Evolutionary conservation across 2,113 vertebrate species (phyloP).

Genomic region (Spea bombifrons): DNA sequence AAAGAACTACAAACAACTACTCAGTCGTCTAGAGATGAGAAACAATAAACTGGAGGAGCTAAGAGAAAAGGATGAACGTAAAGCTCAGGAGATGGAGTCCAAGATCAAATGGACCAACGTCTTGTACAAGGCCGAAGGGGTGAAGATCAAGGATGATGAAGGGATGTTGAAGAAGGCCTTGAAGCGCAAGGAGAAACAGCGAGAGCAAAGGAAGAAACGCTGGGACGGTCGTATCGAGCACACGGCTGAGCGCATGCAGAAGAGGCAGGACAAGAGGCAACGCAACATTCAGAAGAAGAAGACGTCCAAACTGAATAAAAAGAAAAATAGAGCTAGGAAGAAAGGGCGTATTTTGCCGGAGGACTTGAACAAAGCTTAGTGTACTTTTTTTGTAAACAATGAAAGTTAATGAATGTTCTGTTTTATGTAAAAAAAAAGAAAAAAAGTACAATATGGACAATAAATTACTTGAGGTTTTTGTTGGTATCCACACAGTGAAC

Average conservation of each 20-base stretch:
- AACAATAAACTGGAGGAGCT: slow-evolving; percentile 78
- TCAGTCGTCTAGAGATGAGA: slow-evolving; percentile 76
- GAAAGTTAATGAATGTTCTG: not conserved
- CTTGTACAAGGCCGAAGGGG: slow-evolving; percentile 87
- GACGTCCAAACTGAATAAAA: slow-evolving; percentile 67
- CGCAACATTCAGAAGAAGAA: slow-evolving; percentile 80
- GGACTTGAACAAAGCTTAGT: slow-evolving; percentile 77
- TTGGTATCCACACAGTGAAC: not conserved
- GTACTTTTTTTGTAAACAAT: slow-evolving; percentile 50
- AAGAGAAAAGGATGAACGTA: slow-evolving; percentile 69
- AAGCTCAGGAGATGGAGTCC: slow-evolving; percentile 74
- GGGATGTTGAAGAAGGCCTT: slow-evolving; percentile 75
- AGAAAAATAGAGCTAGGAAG: slow-evolving; percentile 76
- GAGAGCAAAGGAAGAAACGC: slow-evolving; percentile 61
- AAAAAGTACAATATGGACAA: not conserved
- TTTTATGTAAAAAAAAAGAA: not conserved
- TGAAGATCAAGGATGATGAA: slow-evolving; percentile 84
- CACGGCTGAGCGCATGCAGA: slow-evolving; percentile 81
- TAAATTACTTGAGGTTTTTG: not conserved
- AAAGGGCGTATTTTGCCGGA: slow-evolving; percentile 82
- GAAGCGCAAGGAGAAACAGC: slow-evolving; percentile 81
- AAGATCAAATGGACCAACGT: slow-evolving; percentile 87
- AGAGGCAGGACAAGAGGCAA: slow-evolving; percentile 79
- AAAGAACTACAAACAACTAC: slow-evolving; percentile 89
- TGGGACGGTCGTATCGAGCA: slow-evolving; percentile 74